Evolutionary conservation across 1,140 invertebrate genomes (phyloP).

Genomic region (Drosophila aff.): DNA sequence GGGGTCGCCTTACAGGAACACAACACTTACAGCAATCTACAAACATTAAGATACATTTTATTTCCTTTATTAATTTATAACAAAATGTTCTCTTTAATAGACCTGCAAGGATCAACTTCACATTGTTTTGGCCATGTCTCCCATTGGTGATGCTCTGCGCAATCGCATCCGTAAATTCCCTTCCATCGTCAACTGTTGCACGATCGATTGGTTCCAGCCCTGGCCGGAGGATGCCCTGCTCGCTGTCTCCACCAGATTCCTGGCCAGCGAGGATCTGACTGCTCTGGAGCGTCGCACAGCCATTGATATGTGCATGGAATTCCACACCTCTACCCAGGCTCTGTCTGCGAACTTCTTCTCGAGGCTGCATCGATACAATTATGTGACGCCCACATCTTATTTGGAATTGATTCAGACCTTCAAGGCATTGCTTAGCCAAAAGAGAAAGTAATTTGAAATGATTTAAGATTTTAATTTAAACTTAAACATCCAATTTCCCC

Average conservation of each 20-base stretch:
- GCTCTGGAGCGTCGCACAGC: conserved; percentile 89
- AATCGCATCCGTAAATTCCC: conserved; percentile 96
- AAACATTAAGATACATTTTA: neutral
- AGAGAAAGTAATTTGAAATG: conserved; percentile 87
- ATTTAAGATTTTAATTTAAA: neutral
- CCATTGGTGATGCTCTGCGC: conserved; percentile 94
- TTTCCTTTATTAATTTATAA: neutral
- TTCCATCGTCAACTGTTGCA: conserved; percentile 97
- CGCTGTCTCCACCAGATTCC: conserved; percentile 95
- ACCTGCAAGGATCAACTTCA: conserved; percentile 96
- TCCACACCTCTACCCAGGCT: conserved; percentile 93
- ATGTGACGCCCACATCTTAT: conserved; percentile 98
- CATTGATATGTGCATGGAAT: conserved; percentile 95
- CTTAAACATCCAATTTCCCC: conserved; percentile 3
- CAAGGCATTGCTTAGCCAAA: conserved; percentile 92
- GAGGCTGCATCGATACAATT: conserved; percentile 91
- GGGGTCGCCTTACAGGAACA: conserved; percentile 14
- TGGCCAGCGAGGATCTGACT: conserved; percentile 93
- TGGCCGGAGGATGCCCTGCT: conserved; percentile 97
- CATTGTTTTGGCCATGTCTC: conserved; percentile 96
- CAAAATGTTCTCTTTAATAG: conserved; percentile 77
- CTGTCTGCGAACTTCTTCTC: conserved; percentile 91
- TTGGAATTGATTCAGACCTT: conserved; percentile 96
- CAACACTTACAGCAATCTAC: neutral
- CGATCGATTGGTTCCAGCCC: conserved; percentile 98